Percentiles rank a stretch among this genome's conserved stretches.
These are phyloP conservation scores for Theocolax elegans DNA, from an alignment of 1,140 invertebrate species.

Conservation along the genomic window DNA sequence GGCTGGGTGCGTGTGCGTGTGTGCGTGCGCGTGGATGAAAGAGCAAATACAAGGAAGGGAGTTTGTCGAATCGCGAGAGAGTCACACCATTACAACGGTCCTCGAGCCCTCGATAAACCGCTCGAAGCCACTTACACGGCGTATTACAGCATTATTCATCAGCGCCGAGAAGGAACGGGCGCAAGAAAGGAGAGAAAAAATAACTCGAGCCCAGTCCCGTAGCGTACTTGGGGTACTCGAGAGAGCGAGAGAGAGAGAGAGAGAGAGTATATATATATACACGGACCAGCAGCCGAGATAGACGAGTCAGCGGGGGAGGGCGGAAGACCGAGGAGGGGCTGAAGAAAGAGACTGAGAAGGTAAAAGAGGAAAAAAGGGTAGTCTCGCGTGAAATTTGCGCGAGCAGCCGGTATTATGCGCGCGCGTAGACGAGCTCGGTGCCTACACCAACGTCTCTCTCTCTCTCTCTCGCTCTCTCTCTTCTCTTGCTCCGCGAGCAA, in stretches of 20 bases:
- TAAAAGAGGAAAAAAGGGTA: background rate
- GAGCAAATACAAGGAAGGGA: too few species aligned
- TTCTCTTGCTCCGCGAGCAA: background rate
- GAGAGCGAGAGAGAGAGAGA: too few species aligned
- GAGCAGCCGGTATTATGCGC: slow-evolving; percentile 15
- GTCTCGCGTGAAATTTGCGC: slow-evolving; percentile 29
- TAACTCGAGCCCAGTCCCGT: too few species aligned
- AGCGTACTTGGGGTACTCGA: too few species aligned
- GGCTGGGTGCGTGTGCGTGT: too few species aligned
- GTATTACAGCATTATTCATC: slow-evolving; percentile 8
- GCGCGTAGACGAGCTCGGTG: background rate
- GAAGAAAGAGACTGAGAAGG: background rate
- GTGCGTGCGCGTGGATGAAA: too few species aligned
- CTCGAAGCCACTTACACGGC: background rate
- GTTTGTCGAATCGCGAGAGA: too few species aligned
- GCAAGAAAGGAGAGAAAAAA: background rate
- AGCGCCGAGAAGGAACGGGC: slow-evolving; percentile 5
- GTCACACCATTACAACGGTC: too few species aligned
- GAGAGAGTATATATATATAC: too few species aligned
- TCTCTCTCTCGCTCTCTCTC: background rate
- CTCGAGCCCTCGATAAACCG: background rate
- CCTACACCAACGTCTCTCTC: background rate
- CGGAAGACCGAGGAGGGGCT: too few species aligned
- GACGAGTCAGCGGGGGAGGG: background rate
- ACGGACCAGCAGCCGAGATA: background rate